Evolutionary conservation across 2,113 vertebrate genomes (phyloP).

Genomic region (Sterna hirundo): DNA sequence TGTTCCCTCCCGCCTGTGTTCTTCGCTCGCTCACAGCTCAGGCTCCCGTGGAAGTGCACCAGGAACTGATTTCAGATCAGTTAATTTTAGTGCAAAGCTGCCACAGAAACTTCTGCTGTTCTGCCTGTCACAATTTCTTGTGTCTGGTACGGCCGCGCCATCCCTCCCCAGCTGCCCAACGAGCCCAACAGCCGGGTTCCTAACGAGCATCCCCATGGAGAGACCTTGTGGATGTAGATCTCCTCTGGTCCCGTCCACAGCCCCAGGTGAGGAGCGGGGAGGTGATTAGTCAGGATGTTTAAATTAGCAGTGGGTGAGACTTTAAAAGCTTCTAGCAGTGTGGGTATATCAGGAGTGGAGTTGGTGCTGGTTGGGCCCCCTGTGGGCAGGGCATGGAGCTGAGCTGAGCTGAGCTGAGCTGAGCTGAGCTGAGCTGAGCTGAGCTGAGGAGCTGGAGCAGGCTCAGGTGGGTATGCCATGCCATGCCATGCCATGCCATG

Average conservation of each 20-base stretch:
- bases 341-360: fast-evolving
- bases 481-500: background rate
- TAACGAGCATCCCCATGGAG: fast-evolving
- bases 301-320: fast-evolving
- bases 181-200: fast-evolving
- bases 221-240: background rate
- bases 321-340: background rate
- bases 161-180: fast-evolving
- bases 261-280: background rate
- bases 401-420: no score
- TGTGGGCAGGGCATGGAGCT: background rate
- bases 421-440: no score
- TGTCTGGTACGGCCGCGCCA: background rate
- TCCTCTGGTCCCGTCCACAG: background rate
- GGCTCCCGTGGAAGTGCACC: background rate
- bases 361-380: background rate
- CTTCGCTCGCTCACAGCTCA: background rate
- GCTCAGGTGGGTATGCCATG: no score
- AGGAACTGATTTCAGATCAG: background rate
- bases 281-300: background rate
- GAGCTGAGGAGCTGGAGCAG: background rate
- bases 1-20: background rate
- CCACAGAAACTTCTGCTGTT: background rate
- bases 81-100: constrained; percentile 38
- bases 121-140: background rate